Evolutionary conservation across 1,140 invertebrate genomes (phyloP).

Genomic region (Drosophila azteca): DNA sequence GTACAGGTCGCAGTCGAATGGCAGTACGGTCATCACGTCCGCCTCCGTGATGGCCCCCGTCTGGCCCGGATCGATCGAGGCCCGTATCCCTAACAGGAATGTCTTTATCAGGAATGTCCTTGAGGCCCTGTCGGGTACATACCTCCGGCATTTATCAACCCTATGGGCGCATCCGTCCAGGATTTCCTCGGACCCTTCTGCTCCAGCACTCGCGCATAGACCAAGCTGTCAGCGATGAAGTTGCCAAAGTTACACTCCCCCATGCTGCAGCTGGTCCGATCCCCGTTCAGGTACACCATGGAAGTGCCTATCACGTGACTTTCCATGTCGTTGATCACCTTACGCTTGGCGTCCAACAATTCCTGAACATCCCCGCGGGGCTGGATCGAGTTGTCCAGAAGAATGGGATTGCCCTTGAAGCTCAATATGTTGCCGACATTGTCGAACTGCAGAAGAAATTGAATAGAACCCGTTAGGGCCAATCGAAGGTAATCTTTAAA

Average conservation of each 20-base stretch:
- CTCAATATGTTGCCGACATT: constrained; percentile 87
- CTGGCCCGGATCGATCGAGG: constrained; percentile 43
- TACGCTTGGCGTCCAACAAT: constrained; percentile 86
- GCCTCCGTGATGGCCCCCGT: constrained; percentile 55
- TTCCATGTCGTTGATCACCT: constrained; percentile 85
- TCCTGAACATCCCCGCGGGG: constrained; percentile 87
- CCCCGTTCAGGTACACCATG: constrained; percentile 87
- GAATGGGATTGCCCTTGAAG: constrained; percentile 90
- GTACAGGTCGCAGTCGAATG: constrained; percentile 85
- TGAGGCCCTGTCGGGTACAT: background rate
- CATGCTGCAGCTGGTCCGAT: constrained; percentile 85
- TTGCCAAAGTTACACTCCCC: constrained; percentile 95
- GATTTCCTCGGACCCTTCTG: constrained; percentile 71
- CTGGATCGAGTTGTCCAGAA: constrained; percentile 87
- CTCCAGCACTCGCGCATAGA: constrained; percentile 84
- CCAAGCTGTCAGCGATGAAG: constrained; percentile 90
- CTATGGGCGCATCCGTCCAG: constrained; percentile 92
- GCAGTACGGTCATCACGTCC: constrained; percentile 84
- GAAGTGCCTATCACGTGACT: constrained; percentile 86
- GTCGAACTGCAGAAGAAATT: constrained; percentile 86
- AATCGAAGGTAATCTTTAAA: too few relatives aligned
- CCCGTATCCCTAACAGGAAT: constrained; percentile 54
- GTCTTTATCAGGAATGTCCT: accelerated
- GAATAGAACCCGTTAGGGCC: background rate
- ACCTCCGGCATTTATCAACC: constrained; percentile 89